Evolutionary conservation across 2,888 invertebrate genomes (phyloP).

Genomic region (Ashinkailepas kermadecensis): DNA sequence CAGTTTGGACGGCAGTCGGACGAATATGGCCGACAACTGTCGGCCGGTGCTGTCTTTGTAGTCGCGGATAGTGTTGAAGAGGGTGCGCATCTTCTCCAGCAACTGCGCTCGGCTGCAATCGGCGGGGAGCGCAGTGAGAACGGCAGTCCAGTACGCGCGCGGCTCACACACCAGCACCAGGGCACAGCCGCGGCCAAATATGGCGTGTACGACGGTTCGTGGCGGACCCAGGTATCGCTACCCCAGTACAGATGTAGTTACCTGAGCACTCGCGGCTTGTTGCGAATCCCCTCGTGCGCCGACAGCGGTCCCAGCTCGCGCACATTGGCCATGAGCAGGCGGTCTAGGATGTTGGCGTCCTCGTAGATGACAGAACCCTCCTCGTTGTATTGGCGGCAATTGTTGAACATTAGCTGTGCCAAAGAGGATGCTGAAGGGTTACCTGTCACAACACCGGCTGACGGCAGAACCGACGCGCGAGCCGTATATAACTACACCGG

Average conservation of each 20-base stretch:
- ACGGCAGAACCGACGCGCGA: too few species aligned
- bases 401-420: slow-evolving; percentile 82
- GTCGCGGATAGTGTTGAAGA: slow-evolving; percentile 57
- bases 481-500: too few species aligned
- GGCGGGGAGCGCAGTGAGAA: background rate
- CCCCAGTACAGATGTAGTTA: too few species aligned
- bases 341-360: slow-evolving; percentile 82
- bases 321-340: slow-evolving; percentile 71
- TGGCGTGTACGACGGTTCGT: background rate
- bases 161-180: background rate
- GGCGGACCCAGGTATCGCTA: too few species aligned
- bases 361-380: slow-evolving; percentile 91
- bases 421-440: too few species aligned
- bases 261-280: slow-evolving; percentile 18
- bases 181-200: background rate
- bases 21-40: slow-evolving; percentile 88
- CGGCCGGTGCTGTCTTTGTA: slow-evolving; percentile 76
- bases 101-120: slow-evolving; percentile 26
- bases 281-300: background rate
- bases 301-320: slow-evolving; percentile 57
- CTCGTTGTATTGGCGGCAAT: slow-evolving; percentile 95
- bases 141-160: background rate
- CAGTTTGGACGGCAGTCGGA: slow-evolving; percentile 81
- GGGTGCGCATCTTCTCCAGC: slow-evolving; percentile 32
- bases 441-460: too few species aligned